Evolutionary conservation across 92 coral and sea anemone genomes (phyloP).

Genomic region (Phenganax marumi): DNA sequence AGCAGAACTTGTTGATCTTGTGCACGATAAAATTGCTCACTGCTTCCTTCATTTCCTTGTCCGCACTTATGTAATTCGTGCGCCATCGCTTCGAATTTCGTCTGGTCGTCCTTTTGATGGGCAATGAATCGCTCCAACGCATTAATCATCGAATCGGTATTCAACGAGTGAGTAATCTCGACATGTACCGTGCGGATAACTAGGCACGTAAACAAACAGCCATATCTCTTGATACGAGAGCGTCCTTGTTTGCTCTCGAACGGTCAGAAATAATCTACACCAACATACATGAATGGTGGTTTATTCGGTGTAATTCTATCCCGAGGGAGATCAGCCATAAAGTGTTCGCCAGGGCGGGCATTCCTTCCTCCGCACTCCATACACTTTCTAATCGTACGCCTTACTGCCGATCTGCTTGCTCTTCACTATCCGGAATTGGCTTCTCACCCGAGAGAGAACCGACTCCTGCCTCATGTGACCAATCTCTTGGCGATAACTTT

Average conservation of each 20-base stretch:
- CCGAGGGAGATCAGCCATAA: slow-evolving; percentile 10
- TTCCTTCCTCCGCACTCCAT: slow-evolving; percentile 10
- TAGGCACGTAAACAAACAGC: slow-evolving; percentile 17
- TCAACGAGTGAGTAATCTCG: slow-evolving; percentile 26
- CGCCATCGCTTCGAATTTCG: slow-evolving; percentile 19
- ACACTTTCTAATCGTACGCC: slow-evolving; percentile 32
- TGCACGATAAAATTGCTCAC: not conserved
- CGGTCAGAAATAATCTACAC: slow-evolving; percentile 36
- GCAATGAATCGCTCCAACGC: slow-evolving; percentile 32
- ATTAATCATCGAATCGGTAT: slow-evolving; percentile 22
- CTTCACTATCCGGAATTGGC: slow-evolving; percentile 30
- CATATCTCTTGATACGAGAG: slow-evolving; percentile 9
- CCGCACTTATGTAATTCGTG: slow-evolving; percentile 1
- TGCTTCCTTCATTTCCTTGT: slow-evolving; percentile 12
- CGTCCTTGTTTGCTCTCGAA: slow-evolving; percentile 16
- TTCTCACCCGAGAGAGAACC: slow-evolving; percentile 10
- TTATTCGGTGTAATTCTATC: slow-evolving; percentile 1
- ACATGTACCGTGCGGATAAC: slow-evolving; percentile 8
- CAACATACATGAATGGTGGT: slow-evolving; percentile 21
- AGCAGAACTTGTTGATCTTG: slow-evolving; percentile 12
- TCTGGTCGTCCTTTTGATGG: slow-evolving; percentile 30
- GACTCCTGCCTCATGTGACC: slow-evolving; percentile 32
- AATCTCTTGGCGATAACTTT: not conserved
- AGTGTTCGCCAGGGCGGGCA: slow-evolving; percentile 4
- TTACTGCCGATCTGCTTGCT: slow-evolving; percentile 27